Evolutionary conservation across 2,888 invertebrate genomes (phyloP), one percentile per base, ranked within the genome.

Genomic region (Apodemia arnacis): DNA sequence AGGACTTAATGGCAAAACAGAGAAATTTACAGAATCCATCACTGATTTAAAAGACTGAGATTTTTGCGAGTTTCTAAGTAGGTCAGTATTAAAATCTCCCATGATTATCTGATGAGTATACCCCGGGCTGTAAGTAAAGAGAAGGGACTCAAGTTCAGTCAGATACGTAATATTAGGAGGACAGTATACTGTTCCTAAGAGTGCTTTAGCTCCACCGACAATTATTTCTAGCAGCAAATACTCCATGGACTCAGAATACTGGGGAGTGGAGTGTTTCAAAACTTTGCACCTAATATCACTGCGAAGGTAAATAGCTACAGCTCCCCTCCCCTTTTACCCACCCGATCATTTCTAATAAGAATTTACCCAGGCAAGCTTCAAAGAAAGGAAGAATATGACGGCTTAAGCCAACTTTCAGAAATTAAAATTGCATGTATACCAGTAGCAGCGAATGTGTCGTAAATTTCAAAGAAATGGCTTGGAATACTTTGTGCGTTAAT

Each of bases 381-480:
- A 44, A 15, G 11, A 5, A 44, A 24, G 21, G 44, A 74, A 7
- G 21, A 24, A 18, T 44, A 41, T 21, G 21, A 24, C n/a, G 74
- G 44, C 24, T 74, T 74, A 6, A 74, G 44, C 41, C 74, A 74
- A 7, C 74, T 74, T 41, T 74, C 74, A 10, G 44, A 74, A 21
- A 74, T 74, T 11, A 74, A 44, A 41, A 74, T 74, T 2, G 44
- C 74, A 74, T 74, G 74, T 3, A 74, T n/a, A 4, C 38, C 44
- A 11, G 8, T 24, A 10, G 41, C 21, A 44, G 21, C 5, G 18
- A 74, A 74, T 8, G 73, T 73, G 21, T 74, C 18, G 7, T 18
- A 3, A 24, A 74, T 44, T 13, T 74, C 21, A 11, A 11, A 24
- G 7, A 24, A 74, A 10, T 41, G 44, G 10, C 38, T 31, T n/a